phyloP scores from a whole-genome alignment of 37 sponge, comb jelly and placozoan genomes.

The Theonella swinhoei region DNA sequence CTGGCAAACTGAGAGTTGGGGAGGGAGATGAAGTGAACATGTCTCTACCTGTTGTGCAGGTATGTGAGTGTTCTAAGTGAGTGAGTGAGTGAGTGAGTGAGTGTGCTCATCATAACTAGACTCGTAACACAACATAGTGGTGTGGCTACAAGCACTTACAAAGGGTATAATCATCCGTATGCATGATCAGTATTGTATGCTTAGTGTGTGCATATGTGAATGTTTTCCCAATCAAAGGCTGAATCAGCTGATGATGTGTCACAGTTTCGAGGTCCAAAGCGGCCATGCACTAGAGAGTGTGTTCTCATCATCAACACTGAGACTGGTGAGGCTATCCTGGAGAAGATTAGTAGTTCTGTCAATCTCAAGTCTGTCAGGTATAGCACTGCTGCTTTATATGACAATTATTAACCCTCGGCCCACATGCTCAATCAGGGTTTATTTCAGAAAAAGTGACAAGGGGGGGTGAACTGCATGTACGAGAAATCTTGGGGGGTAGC shows the following conservation, averaged over 20 bases:
- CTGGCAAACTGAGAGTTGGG: conserved; percentile 48
- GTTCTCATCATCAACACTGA: conserved; percentile 68
- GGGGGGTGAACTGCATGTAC: too few species aligned
- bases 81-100: neutral
- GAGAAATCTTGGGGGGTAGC: too few species aligned
- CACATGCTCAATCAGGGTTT: too few species aligned
- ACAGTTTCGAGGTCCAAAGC: conserved; percentile 55
- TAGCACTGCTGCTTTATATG: too few species aligned
- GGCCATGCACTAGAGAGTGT: conserved; percentile 64
- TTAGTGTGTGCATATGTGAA: neutral
- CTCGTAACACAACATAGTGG: neutral
- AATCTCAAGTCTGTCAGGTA: conserved; percentile 69
- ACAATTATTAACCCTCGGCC: too few species aligned
- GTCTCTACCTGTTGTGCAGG: conserved; percentile 71
- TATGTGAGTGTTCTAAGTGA: neutral
- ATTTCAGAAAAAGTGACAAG: too few species aligned
- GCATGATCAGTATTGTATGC: too few species aligned
- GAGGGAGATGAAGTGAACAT: conserved; percentile 62
- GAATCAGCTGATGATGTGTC: conserved; percentile 56
- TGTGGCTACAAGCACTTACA: too few species aligned
- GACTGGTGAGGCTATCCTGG: conserved; percentile 78
- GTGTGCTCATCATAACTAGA: neutral
- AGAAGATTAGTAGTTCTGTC: conserved; percentile 68
- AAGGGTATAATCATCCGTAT: too few species aligned
- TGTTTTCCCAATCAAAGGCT: conserved; percentile 31